phyloP scores from a whole-genome alignment of 2,888 invertebrate species.

The Pardosa pseudoannulata region DNA sequence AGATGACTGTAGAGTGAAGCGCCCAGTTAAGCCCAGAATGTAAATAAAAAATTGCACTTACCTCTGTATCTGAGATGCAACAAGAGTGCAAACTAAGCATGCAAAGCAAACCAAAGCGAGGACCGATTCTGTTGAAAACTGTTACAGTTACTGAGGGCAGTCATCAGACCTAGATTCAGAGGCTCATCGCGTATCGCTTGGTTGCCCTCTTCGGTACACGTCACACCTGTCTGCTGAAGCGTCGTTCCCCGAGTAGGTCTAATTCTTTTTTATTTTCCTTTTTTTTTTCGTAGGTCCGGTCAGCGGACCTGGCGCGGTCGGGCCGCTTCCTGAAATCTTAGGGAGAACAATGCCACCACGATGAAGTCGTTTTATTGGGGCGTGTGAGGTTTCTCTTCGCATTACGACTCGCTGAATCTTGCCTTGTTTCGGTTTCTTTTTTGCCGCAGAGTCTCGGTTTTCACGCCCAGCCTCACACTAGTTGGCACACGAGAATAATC shows the following conservation, averaged over 20 bases:
- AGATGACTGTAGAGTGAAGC: too few relatives aligned
- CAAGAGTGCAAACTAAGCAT: not conserved
- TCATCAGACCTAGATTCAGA: not conserved
- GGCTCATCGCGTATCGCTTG: slow-evolving; percentile 14
- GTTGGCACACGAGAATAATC: too few relatives aligned
- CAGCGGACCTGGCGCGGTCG: not conserved
- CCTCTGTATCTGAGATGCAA: not conserved
- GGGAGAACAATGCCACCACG: not conserved
- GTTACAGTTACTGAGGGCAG: slow-evolving; percentile 5
- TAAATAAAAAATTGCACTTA: not conserved
- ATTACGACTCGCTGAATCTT: not conserved
- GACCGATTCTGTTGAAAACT: not conserved
- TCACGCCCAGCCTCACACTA: too few relatives aligned
- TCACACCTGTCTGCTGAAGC: slow-evolving; percentile 13
- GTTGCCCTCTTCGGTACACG: slow-evolving; percentile 6
- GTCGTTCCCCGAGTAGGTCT: slow-evolving; percentile 10
- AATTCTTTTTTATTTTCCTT: not conserved
- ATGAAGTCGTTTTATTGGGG: slow-evolving; percentile 5
- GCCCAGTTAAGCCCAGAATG: not conserved
- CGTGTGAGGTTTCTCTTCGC: not conserved
- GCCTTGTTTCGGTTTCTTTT: not conserved
- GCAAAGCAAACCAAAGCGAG: not conserved
- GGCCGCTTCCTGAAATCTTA: slow-evolving; percentile 5
- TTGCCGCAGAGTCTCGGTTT: too few relatives aligned
- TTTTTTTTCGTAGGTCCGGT: slow-evolving; percentile 6